A percentile compares a stretch with the other conserved stretches of the same genome.
These are phyloP conservation scores for Gobius niger DNA, from an alignment of 2,113 vertebrate species.

Conservation along the genomic window DNA sequence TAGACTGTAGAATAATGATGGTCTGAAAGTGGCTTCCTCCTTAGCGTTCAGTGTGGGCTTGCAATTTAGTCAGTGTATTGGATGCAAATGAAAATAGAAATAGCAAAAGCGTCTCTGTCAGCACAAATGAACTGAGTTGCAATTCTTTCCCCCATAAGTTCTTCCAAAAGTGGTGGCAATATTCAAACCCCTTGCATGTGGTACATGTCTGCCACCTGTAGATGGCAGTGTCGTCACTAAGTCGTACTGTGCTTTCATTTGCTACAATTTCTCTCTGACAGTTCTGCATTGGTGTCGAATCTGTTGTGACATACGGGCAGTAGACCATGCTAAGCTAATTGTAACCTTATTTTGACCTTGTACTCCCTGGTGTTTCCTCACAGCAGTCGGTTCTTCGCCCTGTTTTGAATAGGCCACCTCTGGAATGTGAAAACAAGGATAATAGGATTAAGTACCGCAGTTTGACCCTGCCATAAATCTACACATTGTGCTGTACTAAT, in stretches of 20 bases:
- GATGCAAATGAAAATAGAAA: too few relatives aligned
- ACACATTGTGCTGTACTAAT: slow-evolving; percentile 12
- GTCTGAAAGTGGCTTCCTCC: too few relatives aligned
- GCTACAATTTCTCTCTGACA: too few relatives aligned
- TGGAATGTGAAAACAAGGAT: slow-evolving; percentile 35
- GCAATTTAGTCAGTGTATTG: too few relatives aligned
- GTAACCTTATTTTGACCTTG: neutral
- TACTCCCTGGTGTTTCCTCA: neutral
- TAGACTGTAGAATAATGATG: too few relatives aligned
- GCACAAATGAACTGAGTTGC: too few relatives aligned
- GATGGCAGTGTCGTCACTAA: slow-evolving; percentile 8
- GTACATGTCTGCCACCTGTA: neutral
- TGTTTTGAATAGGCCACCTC: slow-evolving; percentile 13
- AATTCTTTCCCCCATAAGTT: too few relatives aligned
- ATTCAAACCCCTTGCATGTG: neutral
- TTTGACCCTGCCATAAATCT: slow-evolving; percentile 25
- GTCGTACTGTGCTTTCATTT: too few relatives aligned
- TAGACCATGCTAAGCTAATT: neutral
- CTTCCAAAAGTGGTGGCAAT: too few relatives aligned
- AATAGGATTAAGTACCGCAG: slow-evolving; percentile 52
- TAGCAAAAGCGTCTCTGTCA: too few relatives aligned
- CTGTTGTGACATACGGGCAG: neutral
- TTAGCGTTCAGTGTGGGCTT: too few relatives aligned
- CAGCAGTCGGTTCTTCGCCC: slow-evolving; percentile 12
- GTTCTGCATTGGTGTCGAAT: too few relatives aligned